Base-by-base conservation (phyloP, 2,113 vertebrate genomes). In the Aldabrachelys gigantea region DNA sequence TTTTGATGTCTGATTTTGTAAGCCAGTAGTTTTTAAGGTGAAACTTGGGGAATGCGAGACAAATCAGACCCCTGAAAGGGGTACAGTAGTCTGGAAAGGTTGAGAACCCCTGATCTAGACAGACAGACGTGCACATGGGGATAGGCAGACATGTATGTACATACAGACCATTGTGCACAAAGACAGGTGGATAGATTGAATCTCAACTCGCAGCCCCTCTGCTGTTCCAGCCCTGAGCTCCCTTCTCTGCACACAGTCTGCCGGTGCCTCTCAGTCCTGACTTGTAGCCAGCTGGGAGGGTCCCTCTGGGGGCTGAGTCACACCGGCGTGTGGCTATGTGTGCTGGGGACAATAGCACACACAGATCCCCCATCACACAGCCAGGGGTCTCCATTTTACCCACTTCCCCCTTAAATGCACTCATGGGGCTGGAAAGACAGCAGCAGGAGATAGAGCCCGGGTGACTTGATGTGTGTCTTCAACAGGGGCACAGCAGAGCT, bases 391-490 rank as follows among this genome's bases (percentile, higher is more conserved):
- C 35, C 65, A 5, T 38, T 72, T 38, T 4, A 72, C 35, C 8
- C 8, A 6, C 5, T 38, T 72, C 4, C n/a, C 19, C n/a, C 19
- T 38, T 72, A n/a, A 72, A 21, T n/a, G n/a, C 5, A 21, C n/a
- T 10, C 21, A 72, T 5, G 65, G 19, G n/a, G 19, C n/a, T 7
- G 13, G 59, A 31, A 35, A 31, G 59, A 29, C 3, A 6, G 2
- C 59, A 62, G 59, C 1, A 4, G n/a, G 19, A 5, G 17, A 19
- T 38, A 19, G 9, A 38, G 9, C 11, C 24, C 0, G 3, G 6
- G 41, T 44, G 41, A 47, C 41, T 6, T 25, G 38, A 24, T 41
- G 6, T 76, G 11, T 76, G 75, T 47, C 75, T 76, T 44, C 22
- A 41, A 76, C 41, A 76, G 75, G 22, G 41, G 75, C 5, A 25